Conservation (phyloP, 2,113 vertebrate genomes). For the Megalops atlanticus region DNA sequence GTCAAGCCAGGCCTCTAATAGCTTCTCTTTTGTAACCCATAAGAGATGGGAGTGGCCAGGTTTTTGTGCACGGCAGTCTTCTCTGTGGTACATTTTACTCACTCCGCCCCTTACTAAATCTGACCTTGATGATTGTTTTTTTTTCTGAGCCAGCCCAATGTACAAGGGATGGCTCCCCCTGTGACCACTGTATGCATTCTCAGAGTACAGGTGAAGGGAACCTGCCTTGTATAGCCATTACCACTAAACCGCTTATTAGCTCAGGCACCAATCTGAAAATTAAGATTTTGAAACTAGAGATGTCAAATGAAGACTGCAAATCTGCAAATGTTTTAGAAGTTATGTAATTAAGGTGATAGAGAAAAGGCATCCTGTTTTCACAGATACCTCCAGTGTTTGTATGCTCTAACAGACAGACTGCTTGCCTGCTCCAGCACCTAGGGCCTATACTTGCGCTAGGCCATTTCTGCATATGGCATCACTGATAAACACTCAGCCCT, state of each 20-base stretch:
- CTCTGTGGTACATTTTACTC: neutral
- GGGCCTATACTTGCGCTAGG: too few relatives aligned
- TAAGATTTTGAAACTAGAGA: neutral
- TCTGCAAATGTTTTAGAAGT: neutral
- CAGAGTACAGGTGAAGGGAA: neutral
- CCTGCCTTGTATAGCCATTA: too few relatives aligned
- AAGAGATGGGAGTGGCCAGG: neutral
- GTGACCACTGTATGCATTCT: neutral
- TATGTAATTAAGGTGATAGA: neutral
- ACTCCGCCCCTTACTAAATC: neutral
- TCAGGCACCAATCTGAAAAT: neutral
- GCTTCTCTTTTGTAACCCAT: neutral
- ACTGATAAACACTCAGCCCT: neutral
- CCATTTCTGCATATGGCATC: neutral
- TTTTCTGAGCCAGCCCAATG: neutral
- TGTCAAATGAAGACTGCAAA: neutral
- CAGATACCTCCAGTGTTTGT: neutral
- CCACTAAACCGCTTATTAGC: too few relatives aligned
- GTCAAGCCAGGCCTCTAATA: neutral
- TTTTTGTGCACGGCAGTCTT: neutral
- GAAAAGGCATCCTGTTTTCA: neutral
- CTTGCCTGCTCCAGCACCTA: neutral
- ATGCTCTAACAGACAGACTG: neutral
- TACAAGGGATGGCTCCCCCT: neutral
- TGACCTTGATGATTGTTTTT: neutral